Conservation (phyloP, 1,140 invertebrate species). For the Ptiloglossa arizonensis region DNA sequence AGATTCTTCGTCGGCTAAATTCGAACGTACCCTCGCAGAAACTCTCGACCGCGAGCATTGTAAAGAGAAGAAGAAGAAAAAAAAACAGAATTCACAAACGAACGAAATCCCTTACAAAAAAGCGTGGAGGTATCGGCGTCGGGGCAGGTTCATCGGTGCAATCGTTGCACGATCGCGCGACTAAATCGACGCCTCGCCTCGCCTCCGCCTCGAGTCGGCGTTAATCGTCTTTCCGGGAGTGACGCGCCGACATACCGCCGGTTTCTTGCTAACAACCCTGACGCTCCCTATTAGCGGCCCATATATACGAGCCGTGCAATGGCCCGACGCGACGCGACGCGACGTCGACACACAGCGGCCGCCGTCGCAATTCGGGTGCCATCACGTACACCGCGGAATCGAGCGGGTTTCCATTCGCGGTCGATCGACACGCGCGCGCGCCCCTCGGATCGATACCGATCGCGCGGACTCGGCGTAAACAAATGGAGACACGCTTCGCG, state of each 20-base stretch:
- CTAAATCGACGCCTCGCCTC: conserved; percentile 61
- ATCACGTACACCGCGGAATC: conserved; percentile 62
- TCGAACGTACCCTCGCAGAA: not conserved
- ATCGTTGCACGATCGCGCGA: conserved; percentile 43
- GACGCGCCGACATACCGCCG: conserved; percentile 61
- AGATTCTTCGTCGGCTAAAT: not conserved
- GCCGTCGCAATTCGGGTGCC: conserved; percentile 67
- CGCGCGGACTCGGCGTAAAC: conserved; percentile 24
- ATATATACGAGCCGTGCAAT: not conserved
- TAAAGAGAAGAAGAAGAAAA: not conserved
- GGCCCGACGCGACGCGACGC: no score
- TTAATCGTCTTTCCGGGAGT: conserved; percentile 57
- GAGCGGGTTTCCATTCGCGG: conserved; percentile 66
- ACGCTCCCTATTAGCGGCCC: conserved; percentile 43
- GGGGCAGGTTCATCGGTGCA: conserved; percentile 26
- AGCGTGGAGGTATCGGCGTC: conserved; percentile 20
- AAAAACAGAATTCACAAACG: not conserved
- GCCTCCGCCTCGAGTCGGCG: no score
- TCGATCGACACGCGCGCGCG: conserved; percentile 49
- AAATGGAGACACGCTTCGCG: conserved; percentile 36
- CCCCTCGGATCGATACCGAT: conserved; percentile 31
- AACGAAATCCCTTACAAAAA: conserved; percentile 23
- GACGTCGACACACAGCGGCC: conserved; percentile 23
- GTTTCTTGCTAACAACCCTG: conserved; percentile 53
- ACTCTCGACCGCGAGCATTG: not conserved